Percentiles rank a stretch among this genome's conserved stretches.
phyloP scores from a whole-genome alignment of 2,888 invertebrate genomes.

The Orgyia antiqua region DNA sequence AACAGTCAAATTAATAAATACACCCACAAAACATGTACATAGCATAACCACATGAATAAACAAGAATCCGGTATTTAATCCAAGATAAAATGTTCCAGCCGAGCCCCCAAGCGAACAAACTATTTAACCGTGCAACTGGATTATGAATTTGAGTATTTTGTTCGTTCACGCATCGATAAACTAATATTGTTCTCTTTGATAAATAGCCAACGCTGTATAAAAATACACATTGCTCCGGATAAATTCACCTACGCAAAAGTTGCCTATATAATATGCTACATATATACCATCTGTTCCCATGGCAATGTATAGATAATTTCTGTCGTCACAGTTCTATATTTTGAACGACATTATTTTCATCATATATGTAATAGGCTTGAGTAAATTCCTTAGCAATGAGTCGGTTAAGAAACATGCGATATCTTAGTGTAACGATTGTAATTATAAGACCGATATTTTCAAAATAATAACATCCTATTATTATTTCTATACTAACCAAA shows the following conservation, averaged over 20 bases:
- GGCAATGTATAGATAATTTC: slow-evolving; percentile 26
- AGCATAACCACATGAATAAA: slow-evolving; percentile 1
- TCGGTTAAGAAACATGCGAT: no score
- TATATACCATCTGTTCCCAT: slow-evolving; percentile 38
- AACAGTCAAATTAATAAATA: no score
- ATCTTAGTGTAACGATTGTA: no score
- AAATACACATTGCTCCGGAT: slow-evolving; percentile 49
- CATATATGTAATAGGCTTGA: slow-evolving; percentile 14
- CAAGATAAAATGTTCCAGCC: not conserved
- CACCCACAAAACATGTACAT: no score
- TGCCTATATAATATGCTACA: slow-evolving; percentile 29
- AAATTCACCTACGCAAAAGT: slow-evolving; percentile 43
- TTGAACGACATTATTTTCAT: slow-evolving; percentile 15
- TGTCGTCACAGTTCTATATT: slow-evolving; percentile 24
- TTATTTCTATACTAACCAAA: no score
- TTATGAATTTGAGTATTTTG: slow-evolving; percentile 13
- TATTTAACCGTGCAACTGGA: slow-evolving; percentile 7
- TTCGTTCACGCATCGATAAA: slow-evolving; percentile 18
- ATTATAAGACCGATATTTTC: no score
- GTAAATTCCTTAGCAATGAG: slow-evolving; percentile 20
- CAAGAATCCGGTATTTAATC: not conserved
- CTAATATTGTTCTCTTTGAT: slow-evolving; percentile 22
- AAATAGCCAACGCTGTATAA: slow-evolving; percentile 29
- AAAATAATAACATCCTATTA: no score
- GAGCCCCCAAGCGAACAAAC: slow-evolving; percentile 6